Evolutionary conservation across 2,888 invertebrate genomes (phyloP).

Genomic region (Molorchus minor): DNA sequence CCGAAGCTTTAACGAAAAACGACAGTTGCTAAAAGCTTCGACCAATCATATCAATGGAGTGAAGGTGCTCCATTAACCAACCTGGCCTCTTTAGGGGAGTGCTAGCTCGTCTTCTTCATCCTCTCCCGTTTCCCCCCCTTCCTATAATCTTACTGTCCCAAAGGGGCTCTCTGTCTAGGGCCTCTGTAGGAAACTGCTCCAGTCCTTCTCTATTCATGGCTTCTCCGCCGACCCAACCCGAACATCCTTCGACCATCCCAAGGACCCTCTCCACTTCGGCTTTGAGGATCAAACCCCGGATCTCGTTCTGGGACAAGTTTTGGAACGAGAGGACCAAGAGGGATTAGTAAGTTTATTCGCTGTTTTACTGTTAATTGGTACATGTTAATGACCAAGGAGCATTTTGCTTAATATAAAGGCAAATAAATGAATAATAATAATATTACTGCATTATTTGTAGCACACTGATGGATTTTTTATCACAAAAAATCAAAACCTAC

Average conservation of each 20-base stretch:
- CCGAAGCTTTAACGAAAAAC: too few species aligned
- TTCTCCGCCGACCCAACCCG: slow-evolving; percentile 59
- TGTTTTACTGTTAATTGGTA: too few species aligned
- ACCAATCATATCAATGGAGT: slow-evolving; percentile 17
- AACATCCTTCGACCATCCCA: slow-evolving; percentile 63
- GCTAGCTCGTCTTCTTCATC: slow-evolving; percentile 51
- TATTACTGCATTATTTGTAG: too few species aligned
- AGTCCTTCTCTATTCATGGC: slow-evolving; percentile 69
- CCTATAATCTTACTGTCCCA: slow-evolving; percentile 43
- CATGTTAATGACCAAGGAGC: too few species aligned
- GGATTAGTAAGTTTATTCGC: slow-evolving; percentile 74
- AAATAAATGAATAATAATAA: too few species aligned
- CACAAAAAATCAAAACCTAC: too few species aligned
- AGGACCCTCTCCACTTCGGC: slow-evolving; percentile 75
- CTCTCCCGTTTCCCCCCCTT: slow-evolving; percentile 50
- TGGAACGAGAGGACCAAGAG: slow-evolving; percentile 75
- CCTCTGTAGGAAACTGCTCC: slow-evolving; percentile 63
- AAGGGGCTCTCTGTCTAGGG: slow-evolving; percentile 57
- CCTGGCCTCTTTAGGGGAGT: slow-evolving; percentile 55
- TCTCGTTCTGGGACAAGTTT: slow-evolving; percentile 87
- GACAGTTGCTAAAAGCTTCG: not conserved
- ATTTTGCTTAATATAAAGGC: too few species aligned
- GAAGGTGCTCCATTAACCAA: slow-evolving; percentile 38
- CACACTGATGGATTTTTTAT: too few species aligned
- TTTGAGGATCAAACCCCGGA: slow-evolving; percentile 78